phyloP scores from a whole-genome alignment of 2,113 vertebrate species.

The Acrocephalus arundinaceus region DNA sequence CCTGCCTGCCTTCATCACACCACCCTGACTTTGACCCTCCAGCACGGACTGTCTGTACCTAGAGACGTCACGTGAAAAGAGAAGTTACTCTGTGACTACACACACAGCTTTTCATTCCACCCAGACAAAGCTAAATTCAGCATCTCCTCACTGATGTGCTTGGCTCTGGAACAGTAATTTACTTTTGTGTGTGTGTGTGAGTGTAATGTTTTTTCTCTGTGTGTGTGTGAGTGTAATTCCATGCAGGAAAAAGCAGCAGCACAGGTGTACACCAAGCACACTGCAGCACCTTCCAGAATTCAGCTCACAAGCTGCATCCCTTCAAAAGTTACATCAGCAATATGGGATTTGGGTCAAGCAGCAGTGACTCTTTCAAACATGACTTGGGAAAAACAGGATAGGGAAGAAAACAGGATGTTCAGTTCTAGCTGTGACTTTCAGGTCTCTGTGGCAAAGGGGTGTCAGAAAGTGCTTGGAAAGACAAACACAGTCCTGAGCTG shows the following conservation, averaged over 20 bases:
- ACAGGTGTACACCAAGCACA: neutral
- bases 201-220: no score
- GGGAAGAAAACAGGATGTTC: neutral
- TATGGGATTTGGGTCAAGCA: neutral
- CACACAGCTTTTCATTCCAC: neutral
- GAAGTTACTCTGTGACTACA: neutral
- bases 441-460: neutral
- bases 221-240: neutral
- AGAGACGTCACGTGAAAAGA: rapidly evolving
- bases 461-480: neutral
- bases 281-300: neutral
- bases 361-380: neutral
- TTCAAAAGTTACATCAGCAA: neutral
- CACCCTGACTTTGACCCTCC: neutral
- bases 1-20: neutral
- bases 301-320: neutral
- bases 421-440: neutral
- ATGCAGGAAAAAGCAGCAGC: neutral
- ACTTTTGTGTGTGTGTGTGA: neutral
- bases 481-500: neutral
- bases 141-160: neutral
- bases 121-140: neutral
- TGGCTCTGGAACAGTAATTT: neutral
- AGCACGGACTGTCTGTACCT: neutral
- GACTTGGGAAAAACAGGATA: neutral